Conservation (phyloP, 2,113 vertebrate genomes). For the Myotis lucifugus region DNA sequence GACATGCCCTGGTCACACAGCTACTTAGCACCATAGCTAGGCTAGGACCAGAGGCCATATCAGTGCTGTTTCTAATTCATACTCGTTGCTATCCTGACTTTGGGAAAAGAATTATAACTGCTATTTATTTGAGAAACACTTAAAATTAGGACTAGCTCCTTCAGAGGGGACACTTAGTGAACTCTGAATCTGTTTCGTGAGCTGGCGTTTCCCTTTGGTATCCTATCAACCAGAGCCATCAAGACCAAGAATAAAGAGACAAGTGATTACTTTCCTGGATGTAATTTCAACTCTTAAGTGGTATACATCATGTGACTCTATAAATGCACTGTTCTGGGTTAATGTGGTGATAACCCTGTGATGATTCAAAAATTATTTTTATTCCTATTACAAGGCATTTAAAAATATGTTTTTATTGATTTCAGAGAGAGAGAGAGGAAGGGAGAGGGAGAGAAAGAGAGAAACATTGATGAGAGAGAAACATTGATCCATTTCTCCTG, state of each 20-base stretch:
- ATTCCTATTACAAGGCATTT: background rate
- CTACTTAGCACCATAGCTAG: background rate
- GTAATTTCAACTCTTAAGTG: slow-evolving; percentile 3
- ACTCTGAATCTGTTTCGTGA: background rate
- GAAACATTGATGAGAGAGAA: no score
- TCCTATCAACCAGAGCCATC: background rate
- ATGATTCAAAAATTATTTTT: slow-evolving; percentile 22
- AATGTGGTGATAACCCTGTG: background rate
- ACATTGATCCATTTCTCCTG: no score
- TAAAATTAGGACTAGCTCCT: background rate
- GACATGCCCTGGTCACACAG: background rate
- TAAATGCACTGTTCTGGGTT: background rate
- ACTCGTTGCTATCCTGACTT: background rate
- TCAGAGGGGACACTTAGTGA: background rate
- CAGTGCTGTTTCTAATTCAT: background rate
- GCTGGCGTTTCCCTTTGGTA: background rate
- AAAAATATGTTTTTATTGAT: no score
- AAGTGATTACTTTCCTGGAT: background rate
- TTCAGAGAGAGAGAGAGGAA: no score
- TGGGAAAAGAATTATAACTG: background rate
- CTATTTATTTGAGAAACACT: background rate
- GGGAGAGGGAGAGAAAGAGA: no score
- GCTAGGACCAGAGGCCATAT: background rate
- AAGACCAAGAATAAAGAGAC: background rate
- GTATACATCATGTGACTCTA: background rate